Conservation (phyloP, 2,888 invertebrate species). For the Trissolcus japonicus region DNA sequence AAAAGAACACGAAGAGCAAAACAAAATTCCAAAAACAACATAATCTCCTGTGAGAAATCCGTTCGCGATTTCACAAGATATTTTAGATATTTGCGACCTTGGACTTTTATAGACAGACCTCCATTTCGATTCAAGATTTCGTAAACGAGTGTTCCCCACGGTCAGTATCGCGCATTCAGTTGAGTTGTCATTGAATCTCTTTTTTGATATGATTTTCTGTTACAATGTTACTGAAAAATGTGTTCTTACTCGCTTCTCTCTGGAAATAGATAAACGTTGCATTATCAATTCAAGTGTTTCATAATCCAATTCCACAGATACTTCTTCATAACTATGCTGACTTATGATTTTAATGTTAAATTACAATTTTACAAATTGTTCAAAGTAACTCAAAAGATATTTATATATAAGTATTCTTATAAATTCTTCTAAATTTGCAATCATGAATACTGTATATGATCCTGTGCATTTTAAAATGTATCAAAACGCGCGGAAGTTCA, state of each 20-base stretch:
- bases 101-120: constrained; percentile 17
- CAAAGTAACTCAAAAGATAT: background rate
- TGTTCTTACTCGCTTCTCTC: constrained; percentile 1
- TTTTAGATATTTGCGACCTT: no score
- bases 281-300: constrained; percentile 20
- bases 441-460: no score
- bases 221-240: constrained; percentile 20
- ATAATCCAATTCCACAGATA: constrained; percentile 18
- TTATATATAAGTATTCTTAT: background rate
- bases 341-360: constrained; percentile 29
- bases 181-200: constrained; percentile 9
- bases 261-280: constrained; percentile 12
- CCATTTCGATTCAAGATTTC: background rate
- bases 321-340: constrained; percentile 21
- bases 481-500: background rate
- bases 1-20: background rate
- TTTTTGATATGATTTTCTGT: constrained; percentile 27
- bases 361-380: constrained; percentile 32
- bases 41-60: constrained; percentile 32
- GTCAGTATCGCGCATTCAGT: background rate
- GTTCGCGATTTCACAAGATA: constrained; percentile 23
- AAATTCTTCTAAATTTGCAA: background rate
- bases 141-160: constrained; percentile 12
- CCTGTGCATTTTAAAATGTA: background rate
- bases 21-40: constrained; percentile 4